Evolutionary conservation across 2,888 invertebrate species (phyloP), one percentile per base, ranked within the genome.

Genomic region (Oxycera nigricornis): DNA sequence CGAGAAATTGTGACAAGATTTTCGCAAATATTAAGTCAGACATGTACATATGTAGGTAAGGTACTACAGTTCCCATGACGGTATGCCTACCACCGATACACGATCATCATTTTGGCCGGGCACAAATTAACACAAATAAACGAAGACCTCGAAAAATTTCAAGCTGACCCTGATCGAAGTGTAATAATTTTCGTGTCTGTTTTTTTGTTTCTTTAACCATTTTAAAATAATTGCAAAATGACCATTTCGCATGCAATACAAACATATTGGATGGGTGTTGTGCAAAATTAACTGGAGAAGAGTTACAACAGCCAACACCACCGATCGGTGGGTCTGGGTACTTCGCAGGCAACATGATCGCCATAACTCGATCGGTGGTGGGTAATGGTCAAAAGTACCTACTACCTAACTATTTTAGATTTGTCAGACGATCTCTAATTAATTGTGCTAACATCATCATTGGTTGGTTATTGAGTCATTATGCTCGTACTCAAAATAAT

Each of bases 71-170:
- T n/a, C n/a, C n/a, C n/a, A n/a, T n/a, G n/a, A n/a, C n/a, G n/a
- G n/a, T n/a, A n/a, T n/a, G n/a, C n/a, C n/a, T n/a, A n/a, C n/a
- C 39, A 39, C 39, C 39, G 9, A 14, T 9, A n/a, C 39, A 14
- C 39, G 9, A 39, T 83, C 80, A 82, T 81, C 80, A 82, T 81
- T 79, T 41, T 26, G 26, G 31, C 41, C 68, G 31, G 24, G 39
- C 46, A 50, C 31, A 30, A n/a, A 9, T 41, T 20, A 65, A 2
- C 26, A 24, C 52, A 39, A 52, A 14, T 46, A 46, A 46, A 46
- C 11, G 17, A 46, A 7, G 35, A 17, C 14, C 46, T 14, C 50
- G 39, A 28, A 75, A 59, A 73, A 73, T 52, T 52, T 74, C 46
- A 22, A n/a, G 31, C 35, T 70, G 57, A 76, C 72, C 75, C 70